Evolutionary conservation across 1,140 invertebrate genomes (phyloP), one percentile per base, ranked within the genome.

Genomic region (Helicoverpa armigera): DNA sequence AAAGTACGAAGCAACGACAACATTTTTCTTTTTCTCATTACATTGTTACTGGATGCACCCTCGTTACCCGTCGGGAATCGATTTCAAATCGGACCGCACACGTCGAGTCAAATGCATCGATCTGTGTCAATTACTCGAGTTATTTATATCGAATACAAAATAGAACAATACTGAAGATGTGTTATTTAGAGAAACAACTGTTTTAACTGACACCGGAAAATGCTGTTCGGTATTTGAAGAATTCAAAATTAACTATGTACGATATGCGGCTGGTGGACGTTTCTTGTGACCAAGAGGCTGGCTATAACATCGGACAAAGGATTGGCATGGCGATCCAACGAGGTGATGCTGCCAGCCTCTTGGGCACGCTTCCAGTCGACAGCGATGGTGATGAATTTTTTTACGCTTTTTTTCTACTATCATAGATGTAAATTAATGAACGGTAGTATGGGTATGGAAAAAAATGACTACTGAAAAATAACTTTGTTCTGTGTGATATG

Each of bases 51-150:
- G 31, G 35, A 50, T 69, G n/a, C 65, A 50, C 61, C 61, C 35
- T 48, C 65, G 29, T 53, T 54, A 16, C n/a, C 58, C 51, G 69
- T 53, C 48, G 69, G 23, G 29, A 75, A 77, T 77, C 61, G 61
- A 77, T 65, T 77, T 67, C 58, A 48, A 48, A 75, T 84, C 61
- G 43, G 88, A 88, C 88, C 89, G 88, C 90, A 90, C 89, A 89
- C 89, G 80, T 75, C 76, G 87, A 58, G 65, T 81, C n/a, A 78
- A 85, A 88, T 84, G 86, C 82, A 86, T 88, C 86, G 84, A 90
- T 87, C 83, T 83, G 87, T 91, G 87, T 91, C 89, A 90, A 90
- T 91, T 90, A 90, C 88, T 81, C 69, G n/a, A 76, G 77, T 83
- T 90, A 90, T 90, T 90, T 90, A 88, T 90, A 89, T 85, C 77